phyloP scores from a whole-genome alignment of 2,797 vertebrate species.

The Sebastes hubbsi region DNA sequence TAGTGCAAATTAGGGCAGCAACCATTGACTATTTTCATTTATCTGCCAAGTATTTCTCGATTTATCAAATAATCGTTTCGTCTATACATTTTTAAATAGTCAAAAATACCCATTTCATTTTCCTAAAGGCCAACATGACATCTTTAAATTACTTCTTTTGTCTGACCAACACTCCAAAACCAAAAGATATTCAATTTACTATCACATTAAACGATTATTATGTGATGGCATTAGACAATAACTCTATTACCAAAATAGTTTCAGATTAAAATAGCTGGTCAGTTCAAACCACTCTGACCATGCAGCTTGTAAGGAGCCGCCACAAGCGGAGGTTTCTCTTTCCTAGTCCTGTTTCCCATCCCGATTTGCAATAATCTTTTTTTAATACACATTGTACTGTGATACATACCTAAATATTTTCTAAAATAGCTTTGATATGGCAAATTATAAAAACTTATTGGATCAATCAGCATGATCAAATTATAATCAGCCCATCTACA shows the following conservation, averaged over 20 bases:
- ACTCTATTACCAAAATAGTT: neutral
- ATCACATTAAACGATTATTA: neutral
- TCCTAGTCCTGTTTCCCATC: neutral
- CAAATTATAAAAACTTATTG: neutral
- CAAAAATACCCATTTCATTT: neutral
- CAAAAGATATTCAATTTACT: too few relatives aligned
- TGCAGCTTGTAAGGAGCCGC: neutral
- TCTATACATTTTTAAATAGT: neutral
- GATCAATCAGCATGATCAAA: constrained; percentile 43
- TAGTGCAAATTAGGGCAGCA: too few relatives aligned
- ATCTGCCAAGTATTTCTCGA: neutral
- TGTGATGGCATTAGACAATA: neutral
- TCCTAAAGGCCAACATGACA: neutral
- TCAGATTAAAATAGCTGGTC: neutral
- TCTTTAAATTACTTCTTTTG: neutral
- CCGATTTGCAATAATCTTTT: neutral
- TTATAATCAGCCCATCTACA: constrained; percentile 31
- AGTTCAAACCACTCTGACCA: neutral
- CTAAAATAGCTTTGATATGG: neutral
- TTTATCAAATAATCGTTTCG: neutral
- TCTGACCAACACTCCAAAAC: too few relatives aligned
- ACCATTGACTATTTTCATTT: neutral
- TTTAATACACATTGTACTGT: neutral
- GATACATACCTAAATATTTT: neutral
- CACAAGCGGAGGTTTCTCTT: neutral